Evolutionary conservation across 2,888 invertebrate species (phyloP).

Genomic region (Thymelicus sylvestris): DNA sequence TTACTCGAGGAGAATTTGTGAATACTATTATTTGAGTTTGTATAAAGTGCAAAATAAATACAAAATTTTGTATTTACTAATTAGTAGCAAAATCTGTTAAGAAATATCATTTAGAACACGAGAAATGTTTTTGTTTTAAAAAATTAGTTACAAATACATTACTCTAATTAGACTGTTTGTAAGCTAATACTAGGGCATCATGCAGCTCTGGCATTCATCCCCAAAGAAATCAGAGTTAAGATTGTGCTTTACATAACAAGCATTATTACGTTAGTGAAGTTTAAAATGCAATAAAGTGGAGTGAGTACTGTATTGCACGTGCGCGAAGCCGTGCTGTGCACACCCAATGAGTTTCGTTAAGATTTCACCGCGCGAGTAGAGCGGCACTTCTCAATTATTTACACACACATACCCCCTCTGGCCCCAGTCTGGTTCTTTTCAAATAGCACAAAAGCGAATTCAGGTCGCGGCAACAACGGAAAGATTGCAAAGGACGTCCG

Average conservation of each 20-base stretch:
- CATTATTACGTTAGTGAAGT: constrained; percentile 14
- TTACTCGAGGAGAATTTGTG: too few relatives aligned
- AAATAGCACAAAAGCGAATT: constrained; percentile 76
- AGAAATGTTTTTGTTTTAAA: too few relatives aligned
- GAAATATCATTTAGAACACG: too few relatives aligned
- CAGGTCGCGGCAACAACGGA: constrained; percentile 78
- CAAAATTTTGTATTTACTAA: too few relatives aligned
- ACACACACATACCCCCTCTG: constrained; percentile 74
- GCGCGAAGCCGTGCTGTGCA: constrained; percentile 41
- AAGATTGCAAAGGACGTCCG: constrained; percentile 75
- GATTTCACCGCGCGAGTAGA: constrained; percentile 63
- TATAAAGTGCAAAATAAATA: too few relatives aligned
- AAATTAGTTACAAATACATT: too few relatives aligned
- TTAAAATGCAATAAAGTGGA: constrained; percentile 27
- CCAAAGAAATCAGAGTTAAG: constrained; percentile 24
- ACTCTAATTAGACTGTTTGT: background rate
- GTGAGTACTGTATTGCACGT: constrained; percentile 47
- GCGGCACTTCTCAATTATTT: constrained; percentile 77
- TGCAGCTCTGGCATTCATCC: constrained; percentile 17
- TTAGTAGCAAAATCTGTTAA: too few relatives aligned
- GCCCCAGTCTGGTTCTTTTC: constrained; percentile 77
- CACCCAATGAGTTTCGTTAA: constrained; percentile 69
- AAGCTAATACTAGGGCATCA: background rate
- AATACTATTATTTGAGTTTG: too few relatives aligned
- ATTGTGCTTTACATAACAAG: constrained; percentile 12